Evolutionary conservation across 2,797 vertebrate genomes (phyloP), one percentile per base, ranked within the genome.

Genomic region (Eospalax fontanierii): DNA sequence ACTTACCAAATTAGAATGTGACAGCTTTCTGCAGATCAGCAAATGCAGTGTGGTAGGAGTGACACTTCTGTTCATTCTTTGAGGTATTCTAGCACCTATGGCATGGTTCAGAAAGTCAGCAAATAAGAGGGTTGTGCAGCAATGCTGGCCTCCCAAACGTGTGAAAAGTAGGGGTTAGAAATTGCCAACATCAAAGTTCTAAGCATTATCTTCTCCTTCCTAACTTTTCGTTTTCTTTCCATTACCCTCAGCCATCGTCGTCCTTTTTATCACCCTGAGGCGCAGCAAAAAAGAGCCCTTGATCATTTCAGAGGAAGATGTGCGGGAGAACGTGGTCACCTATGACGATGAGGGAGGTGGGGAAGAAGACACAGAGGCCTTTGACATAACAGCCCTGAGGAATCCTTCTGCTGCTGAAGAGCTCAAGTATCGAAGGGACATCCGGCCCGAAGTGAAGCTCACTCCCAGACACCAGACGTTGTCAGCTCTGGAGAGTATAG

Each of bases 351-450:
- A 99, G 95, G 99, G 99, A 0, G 99, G 99, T 0, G 99, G 99
- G 4, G 99, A 99, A 97, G 99, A 99, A 96, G 99, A 99, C 98
- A 99, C 99, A 0, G 99, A 99, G 97, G 99, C 99, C 54, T 99
- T 99, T 40, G 99, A 99, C 98, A 99, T 99, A 97, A 99, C 99
- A 14, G 99, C 99, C 8, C 98, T 99, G 26, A 98, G 99, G 19
- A 99, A 99, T 94, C 99, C 99, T 0, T 99, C 99, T 0, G 99
- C 99, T 2, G 99, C 99, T 0, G 99, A 99, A 97, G 99, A 99
- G 97, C 98, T 99, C 46, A 99, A 99, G 94, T 99, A 99, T 97
- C 98, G 99, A 4, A 98, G 99, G 94, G 99, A 99, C 94, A 97
- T 99, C 86, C 99, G 98, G 10, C 99, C 99, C 0, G 99, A 99